phyloP scores from a whole-genome alignment of 64 coral and sea anemone genomes.

The Pachyseris speciosa region DNA sequence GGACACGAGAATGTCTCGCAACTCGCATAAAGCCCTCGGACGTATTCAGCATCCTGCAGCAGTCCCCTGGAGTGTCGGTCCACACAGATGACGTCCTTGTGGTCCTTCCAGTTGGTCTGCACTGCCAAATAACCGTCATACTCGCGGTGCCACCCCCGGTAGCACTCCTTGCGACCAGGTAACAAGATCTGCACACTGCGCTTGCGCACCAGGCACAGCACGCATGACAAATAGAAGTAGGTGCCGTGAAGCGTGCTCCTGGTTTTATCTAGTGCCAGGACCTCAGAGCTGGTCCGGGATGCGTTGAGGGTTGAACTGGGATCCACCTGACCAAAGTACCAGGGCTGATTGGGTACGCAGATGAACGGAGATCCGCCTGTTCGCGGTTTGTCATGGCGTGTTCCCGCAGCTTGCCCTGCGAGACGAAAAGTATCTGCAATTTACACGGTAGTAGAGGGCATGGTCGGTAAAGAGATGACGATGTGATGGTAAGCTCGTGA shows the following conservation, averaged over 20 bases:
- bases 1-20: conserved; percentile 79
- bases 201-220: conserved; percentile 63
- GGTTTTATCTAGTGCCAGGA: background rate
- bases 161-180: conserved; percentile 89
- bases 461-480: too few relatives aligned
- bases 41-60: conserved; percentile 63
- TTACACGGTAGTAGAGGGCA: background rate
- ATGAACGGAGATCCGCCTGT: conserved; percentile 70
- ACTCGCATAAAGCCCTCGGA: conserved; percentile 53
- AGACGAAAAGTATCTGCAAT: background rate
- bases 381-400: conserved; percentile 49
- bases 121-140: conserved; percentile 89
- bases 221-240: conserved; percentile 70
- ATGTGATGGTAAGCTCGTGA: too few relatives aligned
- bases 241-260: conserved; percentile 45
- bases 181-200: conserved; percentile 80
- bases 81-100: conserved; percentile 86
- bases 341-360: conserved; percentile 78
- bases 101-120: conserved; percentile 69
- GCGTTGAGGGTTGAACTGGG: conserved; percentile 39
- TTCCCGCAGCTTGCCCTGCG: conserved; percentile 78
- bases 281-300: background rate
- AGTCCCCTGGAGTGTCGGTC: conserved; percentile 67
- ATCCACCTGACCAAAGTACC: conserved; percentile 70
- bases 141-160: conserved; percentile 77